phyloP scores from a whole-genome alignment of 1,140 invertebrate species.

The Tetranychus urticae region DNA sequence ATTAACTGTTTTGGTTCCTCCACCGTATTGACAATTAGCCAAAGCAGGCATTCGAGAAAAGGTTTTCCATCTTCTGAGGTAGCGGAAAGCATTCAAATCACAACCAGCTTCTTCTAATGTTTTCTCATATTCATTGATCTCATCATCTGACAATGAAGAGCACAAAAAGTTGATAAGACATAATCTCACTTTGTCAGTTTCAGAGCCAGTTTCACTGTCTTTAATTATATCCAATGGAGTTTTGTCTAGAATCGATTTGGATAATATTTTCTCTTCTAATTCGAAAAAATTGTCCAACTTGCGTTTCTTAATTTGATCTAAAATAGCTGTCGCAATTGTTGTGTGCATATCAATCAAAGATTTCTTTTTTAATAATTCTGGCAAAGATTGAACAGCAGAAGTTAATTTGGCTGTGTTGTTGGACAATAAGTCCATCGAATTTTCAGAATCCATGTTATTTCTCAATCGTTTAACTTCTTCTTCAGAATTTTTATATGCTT shows the following conservation, averaged over 20 bases:
- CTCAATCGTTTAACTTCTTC: conserved; percentile 90
- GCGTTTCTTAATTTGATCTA: conserved; percentile 66
- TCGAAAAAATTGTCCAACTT: conserved; percentile 90
- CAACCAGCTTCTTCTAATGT: conserved; percentile 56
- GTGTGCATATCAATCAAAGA: conserved; percentile 94
- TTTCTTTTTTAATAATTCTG: conserved; percentile 89
- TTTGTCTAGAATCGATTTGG: conserved; percentile 27
- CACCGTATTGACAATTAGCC: conserved; percentile 47
- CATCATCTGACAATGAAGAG: conserved; percentile 44
- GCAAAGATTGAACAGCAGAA: conserved; percentile 67
- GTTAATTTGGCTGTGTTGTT: conserved; percentile 85
- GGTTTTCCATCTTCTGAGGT: conserved; percentile 64
- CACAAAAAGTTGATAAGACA: conserved; percentile 82
- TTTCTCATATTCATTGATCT: conserved; percentile 53
- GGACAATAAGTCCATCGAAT: conserved; percentile 41
- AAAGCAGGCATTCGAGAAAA: conserved; percentile 23
- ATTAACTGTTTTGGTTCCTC: conserved; percentile 79
- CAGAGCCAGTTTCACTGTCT: conserved; percentile 59
- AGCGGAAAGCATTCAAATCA: conserved; percentile 52
- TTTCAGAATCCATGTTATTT: conserved; percentile 45
- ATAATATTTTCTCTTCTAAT: conserved; percentile 89
- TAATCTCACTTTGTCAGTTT: conserved; percentile 78
- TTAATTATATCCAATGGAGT: conserved; percentile 50
- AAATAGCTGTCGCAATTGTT: conserved; percentile 75
- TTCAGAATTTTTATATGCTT: conserved; percentile 69